Conservation (phyloP, 2,113 vertebrate genomes). For the Paratilapia polleni region DNA sequence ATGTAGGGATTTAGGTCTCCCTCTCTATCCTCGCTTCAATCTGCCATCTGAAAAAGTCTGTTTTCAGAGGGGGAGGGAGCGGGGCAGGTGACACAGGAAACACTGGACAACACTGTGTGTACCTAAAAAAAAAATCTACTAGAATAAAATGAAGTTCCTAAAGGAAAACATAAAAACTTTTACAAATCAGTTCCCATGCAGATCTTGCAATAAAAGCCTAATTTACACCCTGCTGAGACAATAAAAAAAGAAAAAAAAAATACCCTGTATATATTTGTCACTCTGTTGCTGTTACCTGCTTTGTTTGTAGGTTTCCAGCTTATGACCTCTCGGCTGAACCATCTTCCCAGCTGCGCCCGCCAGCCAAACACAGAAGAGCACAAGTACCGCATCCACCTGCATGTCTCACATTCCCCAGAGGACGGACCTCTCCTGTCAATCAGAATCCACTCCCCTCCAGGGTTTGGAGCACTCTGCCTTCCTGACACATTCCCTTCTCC, state of each 20-base stretch:
- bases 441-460: conserved; percentile 65
- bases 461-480: conserved; percentile 55
- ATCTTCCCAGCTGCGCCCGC: conserved; percentile 64
- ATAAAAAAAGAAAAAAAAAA: background rate
- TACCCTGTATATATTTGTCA: background rate
- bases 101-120: conserved; percentile 43
- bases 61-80: conserved; percentile 44
- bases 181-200: background rate
- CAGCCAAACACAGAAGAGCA: conserved; percentile 77
- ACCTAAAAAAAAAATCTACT: background rate
- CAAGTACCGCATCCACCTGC: conserved; percentile 77
- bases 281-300: conserved; percentile 74
- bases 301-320: conserved; percentile 78
- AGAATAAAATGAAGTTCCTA: background rate
- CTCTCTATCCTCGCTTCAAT: conserved; percentile 63
- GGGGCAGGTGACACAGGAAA: conserved; percentile 65
- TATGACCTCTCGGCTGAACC: conserved; percentile 68
- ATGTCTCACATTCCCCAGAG: conserved; percentile 78
- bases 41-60: conserved; percentile 63
- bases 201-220: background rate
- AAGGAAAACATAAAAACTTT: background rate
- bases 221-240: background rate
- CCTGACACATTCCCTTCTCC: conserved; percentile 73
- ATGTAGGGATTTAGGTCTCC: conserved; percentile 76
- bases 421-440: conserved; percentile 67